phyloP scores from a whole-genome alignment of 1,140 invertebrate species.

The Theocolax elegans region DNA sequence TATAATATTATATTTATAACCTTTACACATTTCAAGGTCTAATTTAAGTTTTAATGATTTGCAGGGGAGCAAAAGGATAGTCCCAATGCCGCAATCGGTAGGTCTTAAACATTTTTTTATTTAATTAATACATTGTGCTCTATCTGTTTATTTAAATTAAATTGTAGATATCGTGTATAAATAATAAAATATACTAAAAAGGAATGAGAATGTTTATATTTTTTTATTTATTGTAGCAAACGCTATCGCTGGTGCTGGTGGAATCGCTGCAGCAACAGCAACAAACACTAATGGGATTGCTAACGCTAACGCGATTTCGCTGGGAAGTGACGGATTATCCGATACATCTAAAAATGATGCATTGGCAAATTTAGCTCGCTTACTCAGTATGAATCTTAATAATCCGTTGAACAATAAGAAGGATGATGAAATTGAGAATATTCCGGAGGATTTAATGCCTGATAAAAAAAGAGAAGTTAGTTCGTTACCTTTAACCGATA shows the following conservation, averaged over 20 bases:
- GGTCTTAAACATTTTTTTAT: no score
- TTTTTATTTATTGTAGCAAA: constrained; percentile 14
- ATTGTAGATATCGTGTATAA: no score
- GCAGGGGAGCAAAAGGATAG: neutral
- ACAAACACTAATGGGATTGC: constrained; percentile 20
- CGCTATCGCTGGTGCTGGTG: constrained; percentile 12
- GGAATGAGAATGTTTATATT: no score
- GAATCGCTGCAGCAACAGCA: constrained; percentile 10
- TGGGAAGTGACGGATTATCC: neutral
- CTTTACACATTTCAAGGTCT: neutral
- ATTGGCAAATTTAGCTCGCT: neutral
- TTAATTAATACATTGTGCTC: neutral
- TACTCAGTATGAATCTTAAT: constrained; percentile 2
- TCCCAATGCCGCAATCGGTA: neutral
- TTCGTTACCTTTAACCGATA: neutral
- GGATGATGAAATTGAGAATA: neutral
- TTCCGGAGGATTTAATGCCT: constrained; percentile 11
- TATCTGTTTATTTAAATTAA: no score
- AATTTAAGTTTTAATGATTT: neutral
- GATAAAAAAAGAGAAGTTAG: constrained; percentile 19
- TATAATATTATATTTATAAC: neutral
- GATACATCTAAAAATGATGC: neutral
- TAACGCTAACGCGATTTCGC: constrained; percentile 21
- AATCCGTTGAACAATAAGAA: constrained; percentile 1
- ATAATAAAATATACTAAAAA: no score